phyloP scores from a whole-genome alignment of 2,113 vertebrate genomes.

The Paraplagusia blochii region DNA sequence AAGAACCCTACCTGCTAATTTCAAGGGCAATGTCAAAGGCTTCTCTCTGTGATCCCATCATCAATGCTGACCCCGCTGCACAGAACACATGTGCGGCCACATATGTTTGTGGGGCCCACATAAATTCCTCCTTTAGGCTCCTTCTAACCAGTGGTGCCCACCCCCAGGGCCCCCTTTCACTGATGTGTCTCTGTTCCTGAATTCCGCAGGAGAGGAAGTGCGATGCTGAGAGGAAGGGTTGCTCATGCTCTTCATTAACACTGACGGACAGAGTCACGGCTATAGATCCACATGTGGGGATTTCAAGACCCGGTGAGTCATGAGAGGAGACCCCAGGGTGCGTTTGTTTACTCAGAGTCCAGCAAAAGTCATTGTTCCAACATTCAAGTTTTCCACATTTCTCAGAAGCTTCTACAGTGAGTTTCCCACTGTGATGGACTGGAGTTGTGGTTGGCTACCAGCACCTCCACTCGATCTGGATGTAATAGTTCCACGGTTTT shows the following conservation, averaged over 20 bases:
- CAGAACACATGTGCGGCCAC: not conserved
- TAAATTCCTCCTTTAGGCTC: conserved; percentile 1
- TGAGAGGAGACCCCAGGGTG: not conserved
- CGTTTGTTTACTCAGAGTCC: conserved; percentile 47
- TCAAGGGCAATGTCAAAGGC: too few relatives aligned
- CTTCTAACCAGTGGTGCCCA: conserved; percentile 29
- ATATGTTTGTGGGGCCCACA: not conserved
- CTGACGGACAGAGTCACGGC: not conserved
- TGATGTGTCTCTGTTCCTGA: conserved; percentile 38
- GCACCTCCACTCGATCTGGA: conserved; percentile 41
- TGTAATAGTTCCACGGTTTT: conserved; percentile 43
- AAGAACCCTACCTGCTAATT: too few relatives aligned
- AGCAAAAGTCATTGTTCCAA: conserved; percentile 45
- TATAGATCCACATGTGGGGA: conserved; percentile 5
- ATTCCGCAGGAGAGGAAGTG: conserved; percentile 56
- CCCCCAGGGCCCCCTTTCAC: conserved; percentile 36
- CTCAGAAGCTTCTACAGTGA: conserved; percentile 28
- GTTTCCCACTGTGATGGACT: conserved; percentile 32
- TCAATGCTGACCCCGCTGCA: too few relatives aligned
- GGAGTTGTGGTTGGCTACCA: conserved; percentile 40
- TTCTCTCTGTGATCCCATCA: too few relatives aligned
- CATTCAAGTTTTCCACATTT: conserved; percentile 45
- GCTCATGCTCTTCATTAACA: conserved; percentile 37
- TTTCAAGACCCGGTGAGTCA: conserved; percentile 33
- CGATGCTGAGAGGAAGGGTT: conserved; percentile 34